Conservation (phyloP, 1,140 invertebrate genomes). For the Drusus annulatus region DNA sequence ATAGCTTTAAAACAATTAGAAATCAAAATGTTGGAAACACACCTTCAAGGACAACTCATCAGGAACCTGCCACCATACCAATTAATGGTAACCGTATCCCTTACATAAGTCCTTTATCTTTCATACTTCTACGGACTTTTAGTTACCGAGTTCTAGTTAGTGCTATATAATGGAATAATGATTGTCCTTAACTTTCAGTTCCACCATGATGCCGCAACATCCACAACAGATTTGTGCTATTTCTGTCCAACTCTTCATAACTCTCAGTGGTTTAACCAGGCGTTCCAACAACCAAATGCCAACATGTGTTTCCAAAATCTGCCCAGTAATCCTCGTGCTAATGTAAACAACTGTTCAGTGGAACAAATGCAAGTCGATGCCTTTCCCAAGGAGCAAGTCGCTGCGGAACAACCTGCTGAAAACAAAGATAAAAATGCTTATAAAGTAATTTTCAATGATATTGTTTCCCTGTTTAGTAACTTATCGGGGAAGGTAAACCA, state of each 20-base stretch:
- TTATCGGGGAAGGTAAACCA: slow-evolving; percentile 21
- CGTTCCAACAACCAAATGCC: neutral
- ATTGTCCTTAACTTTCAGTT: slow-evolving; percentile 63
- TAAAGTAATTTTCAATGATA: slow-evolving; percentile 38
- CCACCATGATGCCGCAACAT: slow-evolving; percentile 64
- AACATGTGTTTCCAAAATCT: neutral
- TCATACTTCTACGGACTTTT: too few relatives aligned
- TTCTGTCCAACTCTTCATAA: slow-evolving; percentile 62
- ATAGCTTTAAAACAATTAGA: slow-evolving; percentile 45
- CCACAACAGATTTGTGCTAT: slow-evolving; percentile 66
- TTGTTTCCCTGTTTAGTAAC: slow-evolving; percentile 54
- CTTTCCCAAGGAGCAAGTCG: neutral
- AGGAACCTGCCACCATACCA: slow-evolving; percentile 35
- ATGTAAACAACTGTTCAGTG: neutral
- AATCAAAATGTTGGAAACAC: slow-evolving; percentile 38
- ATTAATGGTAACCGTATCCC: slow-evolving; percentile 13
- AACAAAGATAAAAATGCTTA: slow-evolving; percentile 49
- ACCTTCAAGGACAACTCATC: slow-evolving; percentile 10
- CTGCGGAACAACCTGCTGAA: slow-evolving; percentile 22
- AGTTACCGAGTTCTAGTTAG: too few relatives aligned
- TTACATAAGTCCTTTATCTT: too few relatives aligned
- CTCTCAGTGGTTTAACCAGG: slow-evolving; percentile 45
- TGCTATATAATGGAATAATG: too few relatives aligned
- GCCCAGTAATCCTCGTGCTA: neutral
- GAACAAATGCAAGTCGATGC: slow-evolving; percentile 22